phyloP scores from a whole-genome alignment of 1,140 invertebrate species.

The Chymomyza costata region DNA sequence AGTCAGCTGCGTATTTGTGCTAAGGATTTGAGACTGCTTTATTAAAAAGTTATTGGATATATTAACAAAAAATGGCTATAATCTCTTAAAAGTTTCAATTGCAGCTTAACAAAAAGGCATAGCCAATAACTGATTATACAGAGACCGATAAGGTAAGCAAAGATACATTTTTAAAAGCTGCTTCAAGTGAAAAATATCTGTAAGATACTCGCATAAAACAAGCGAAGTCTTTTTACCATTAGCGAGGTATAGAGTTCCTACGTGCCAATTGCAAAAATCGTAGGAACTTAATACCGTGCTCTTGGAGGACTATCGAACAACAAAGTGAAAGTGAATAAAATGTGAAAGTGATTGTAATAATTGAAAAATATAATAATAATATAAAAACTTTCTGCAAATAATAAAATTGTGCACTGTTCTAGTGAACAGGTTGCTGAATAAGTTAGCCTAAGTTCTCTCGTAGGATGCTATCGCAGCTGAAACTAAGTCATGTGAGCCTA shows the following conservation, averaged over 20 bases:
- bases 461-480: no score
- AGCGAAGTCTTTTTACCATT: conserved; percentile 69
- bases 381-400: not conserved
- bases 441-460: no score
- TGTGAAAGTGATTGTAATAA: not conserved
- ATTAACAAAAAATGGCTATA: conserved; percentile 35
- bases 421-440: no score
- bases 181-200: conserved; percentile 16
- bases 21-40: conserved; percentile 46
- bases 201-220: no score
- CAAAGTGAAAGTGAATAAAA: conserved; percentile 19
- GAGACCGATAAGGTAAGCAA: conserved; percentile 6
- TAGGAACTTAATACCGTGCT: conserved; percentile 76
- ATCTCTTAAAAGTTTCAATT: conserved; percentile 70
- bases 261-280: conserved; percentile 57
- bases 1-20: conserved; percentile 35
- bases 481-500: no score
- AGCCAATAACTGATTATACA: conserved; percentile 17
- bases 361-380: not conserved
- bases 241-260: conserved; percentile 76
- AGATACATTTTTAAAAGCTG: not conserved
- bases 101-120: conserved; percentile 61
- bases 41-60: conserved; percentile 39
- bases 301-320: conserved; percentile 74
- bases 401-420: no score